phyloP scores from a whole-genome alignment of 2,888 invertebrate genomes.

The Tillus elongatus region DNA sequence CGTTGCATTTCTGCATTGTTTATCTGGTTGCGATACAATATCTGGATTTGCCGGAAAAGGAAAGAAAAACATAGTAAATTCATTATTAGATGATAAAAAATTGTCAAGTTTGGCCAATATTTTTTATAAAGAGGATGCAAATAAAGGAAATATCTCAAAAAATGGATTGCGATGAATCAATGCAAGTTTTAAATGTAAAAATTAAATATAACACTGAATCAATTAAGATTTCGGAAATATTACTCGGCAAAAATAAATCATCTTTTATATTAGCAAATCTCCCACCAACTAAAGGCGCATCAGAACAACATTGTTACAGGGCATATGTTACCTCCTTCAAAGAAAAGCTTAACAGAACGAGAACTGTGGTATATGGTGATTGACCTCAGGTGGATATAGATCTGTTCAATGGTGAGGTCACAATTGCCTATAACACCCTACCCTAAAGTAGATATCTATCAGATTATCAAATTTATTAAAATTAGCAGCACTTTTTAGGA shows the following conservation, averaged over 20 bases:
- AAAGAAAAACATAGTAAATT: slow-evolving; percentile 9
- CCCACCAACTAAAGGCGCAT: slow-evolving; percentile 23
- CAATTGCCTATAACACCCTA: too few relatives aligned
- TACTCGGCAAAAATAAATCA: slow-evolving; percentile 17
- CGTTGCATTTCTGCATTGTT: too few relatives aligned
- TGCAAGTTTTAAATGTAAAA: slow-evolving; percentile 20
- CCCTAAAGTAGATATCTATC: too few relatives aligned
- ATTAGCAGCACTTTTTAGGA: too few relatives aligned
- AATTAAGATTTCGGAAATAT: slow-evolving; percentile 22
- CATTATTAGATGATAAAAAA: slow-evolving; percentile 15
- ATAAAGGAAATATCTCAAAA: slow-evolving; percentile 13
- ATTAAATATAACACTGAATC: slow-evolving; percentile 22
- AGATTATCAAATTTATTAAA: too few relatives aligned
- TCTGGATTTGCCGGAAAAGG: too few relatives aligned
- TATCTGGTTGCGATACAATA: too few relatives aligned
- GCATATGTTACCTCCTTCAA: slow-evolving; percentile 22
- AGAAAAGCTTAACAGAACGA: too few relatives aligned
- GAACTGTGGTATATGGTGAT: too few relatives aligned
- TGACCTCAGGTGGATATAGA: too few relatives aligned
- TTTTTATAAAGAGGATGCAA: slow-evolving; percentile 18
- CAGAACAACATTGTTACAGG: slow-evolving; percentile 20
- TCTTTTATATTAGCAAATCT: slow-evolving; percentile 20
- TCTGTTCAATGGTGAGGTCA: too few relatives aligned
- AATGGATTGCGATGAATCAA: slow-evolving; percentile 18
- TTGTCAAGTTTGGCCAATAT: slow-evolving; percentile 13